phyloP scores from a whole-genome alignment of 1,140 invertebrate genomes.

The Callitettix versicolor region DNA sequence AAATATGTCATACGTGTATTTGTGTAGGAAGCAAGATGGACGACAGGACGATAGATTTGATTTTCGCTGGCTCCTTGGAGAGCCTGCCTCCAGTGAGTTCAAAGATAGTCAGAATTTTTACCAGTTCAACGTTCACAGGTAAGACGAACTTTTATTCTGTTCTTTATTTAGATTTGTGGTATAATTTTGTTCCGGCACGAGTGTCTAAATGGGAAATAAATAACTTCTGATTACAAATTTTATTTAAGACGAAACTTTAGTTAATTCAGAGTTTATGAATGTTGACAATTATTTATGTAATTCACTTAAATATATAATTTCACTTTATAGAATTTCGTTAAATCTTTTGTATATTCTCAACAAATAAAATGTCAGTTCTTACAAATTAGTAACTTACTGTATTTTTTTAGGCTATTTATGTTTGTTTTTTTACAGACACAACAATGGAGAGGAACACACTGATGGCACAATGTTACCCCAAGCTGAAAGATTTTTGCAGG shows the following conservation, averaged over 20 bases:
- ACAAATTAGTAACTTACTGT: no score
- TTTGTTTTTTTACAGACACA: conserved; percentile 62
- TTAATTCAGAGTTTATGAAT: not conserved
- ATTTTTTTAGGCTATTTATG: no score
- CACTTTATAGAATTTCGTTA: no score
- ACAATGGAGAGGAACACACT: conserved; percentile 94
- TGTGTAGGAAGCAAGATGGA: conserved; percentile 50
- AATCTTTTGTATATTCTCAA: no score
- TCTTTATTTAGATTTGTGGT: no score
- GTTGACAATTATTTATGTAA: no score
- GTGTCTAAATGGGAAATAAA: no score
- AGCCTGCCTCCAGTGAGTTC: conserved; percentile 89
- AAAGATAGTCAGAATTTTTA: conserved; percentile 97
- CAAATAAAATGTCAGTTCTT: no score
- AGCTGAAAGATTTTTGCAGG: conserved; percentile 91
- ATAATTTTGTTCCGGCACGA: no score
- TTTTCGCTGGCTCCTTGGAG: conserved; percentile 81
- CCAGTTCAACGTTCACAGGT: conserved; percentile 97
- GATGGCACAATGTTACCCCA: conserved; percentile 97
- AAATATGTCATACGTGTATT: no score
- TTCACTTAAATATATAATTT: no score
- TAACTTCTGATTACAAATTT: not conserved
- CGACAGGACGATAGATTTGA: conserved; percentile 77
- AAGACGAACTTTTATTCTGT: conserved; percentile 25
- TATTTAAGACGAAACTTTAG: not conserved